Base-by-base conservation (phyloP, 2,797 vertebrate species). In the Micropoecilia bifurca region DNA sequence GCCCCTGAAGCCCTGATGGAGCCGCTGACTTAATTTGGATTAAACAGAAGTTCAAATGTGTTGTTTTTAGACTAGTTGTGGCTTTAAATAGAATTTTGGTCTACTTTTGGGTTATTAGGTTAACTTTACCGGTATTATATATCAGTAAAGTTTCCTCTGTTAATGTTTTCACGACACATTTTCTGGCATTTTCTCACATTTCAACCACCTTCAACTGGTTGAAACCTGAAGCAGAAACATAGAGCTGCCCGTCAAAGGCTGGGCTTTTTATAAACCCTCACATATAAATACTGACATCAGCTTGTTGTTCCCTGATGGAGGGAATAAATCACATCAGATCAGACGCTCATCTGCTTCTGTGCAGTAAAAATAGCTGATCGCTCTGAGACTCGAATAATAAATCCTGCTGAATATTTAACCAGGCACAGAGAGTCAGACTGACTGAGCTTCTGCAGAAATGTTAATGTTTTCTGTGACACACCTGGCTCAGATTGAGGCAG, bases 341-440 rank as follows among this genome's bases (percentile, higher is more conserved):
- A 5, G 9, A 72, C 14, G 6, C 46, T 75, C 53, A 13, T 33
- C 55, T 73, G 61, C 77, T 41, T 53, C 83, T 61, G 46, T 45
- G 30, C 71, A 1, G 77, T 73, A 78, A 66, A 78, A 82, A 87
- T 55, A 84, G 25, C 61, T 8, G 18, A 69, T 68, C 25, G 39
- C 45, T 12, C 16, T 33, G 59, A 50, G 75, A 80, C 39, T 79
- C 47, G 43, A 57, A 73, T 77, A 57, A 81, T 73, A 76, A 61
- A 71, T 57, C 71, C 77, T 84, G 69, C 71, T 86, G 76, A 80
- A 83, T 80, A 9, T 85, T 82, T 74, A 8, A 85, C 12, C 43
- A 41, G 41, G 45, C 2, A 0, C 28, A 22, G 48, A 28, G 72
- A 36, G 33, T 53, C 50, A 43, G 33, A 41, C 71, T 18, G 45